A percentile compares a stretch with the other conserved stretches of the same genome.
Evolutionary conservation across 2,113 vertebrate species (phyloP).

Genomic region (Rhynchopsitta pachyrhyncha): DNA sequence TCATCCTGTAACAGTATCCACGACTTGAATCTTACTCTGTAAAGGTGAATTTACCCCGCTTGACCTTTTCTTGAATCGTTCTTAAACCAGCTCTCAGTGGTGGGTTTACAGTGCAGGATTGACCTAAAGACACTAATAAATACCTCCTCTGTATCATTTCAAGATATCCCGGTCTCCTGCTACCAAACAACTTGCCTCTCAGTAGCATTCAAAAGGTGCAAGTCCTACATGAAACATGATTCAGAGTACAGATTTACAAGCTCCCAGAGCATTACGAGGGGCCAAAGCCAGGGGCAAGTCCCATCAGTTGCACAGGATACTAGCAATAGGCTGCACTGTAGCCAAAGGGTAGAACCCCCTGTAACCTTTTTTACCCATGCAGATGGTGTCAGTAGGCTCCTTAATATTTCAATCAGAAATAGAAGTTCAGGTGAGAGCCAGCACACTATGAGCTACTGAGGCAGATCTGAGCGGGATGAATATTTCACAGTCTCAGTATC

Average conservation of each 20-base stretch:
- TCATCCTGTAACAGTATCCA: background rate
- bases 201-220: constrained; percentile 50
- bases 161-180: constrained; percentile 59
- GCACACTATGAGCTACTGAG: background rate
- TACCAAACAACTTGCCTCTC: constrained; percentile 58
- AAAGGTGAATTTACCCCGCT: constrained; percentile 47
- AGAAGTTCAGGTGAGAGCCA: background rate
- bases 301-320: background rate
- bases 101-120: constrained; percentile 39
- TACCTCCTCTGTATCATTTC: constrained; percentile 50
- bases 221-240: constrained; percentile 31
- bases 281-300: constrained; percentile 18
- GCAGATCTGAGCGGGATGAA: background rate
- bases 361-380: background rate
- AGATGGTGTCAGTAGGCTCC: background rate
- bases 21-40: constrained; percentile 19
- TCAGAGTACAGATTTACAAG: background rate
- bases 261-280: constrained; percentile 24
- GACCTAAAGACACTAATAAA: constrained; percentile 50
- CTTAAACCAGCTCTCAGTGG: constrained; percentile 11
- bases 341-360: background rate
- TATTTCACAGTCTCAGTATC: background rate
- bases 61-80: constrained; percentile 35
- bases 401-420: background rate
- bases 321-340: background rate